Percentiles rank a stretch among this genome's conserved stretches.
Evolutionary conservation across 2,888 invertebrate genomes (phyloP).

Genomic region (Nymphalis urticae): DNA sequence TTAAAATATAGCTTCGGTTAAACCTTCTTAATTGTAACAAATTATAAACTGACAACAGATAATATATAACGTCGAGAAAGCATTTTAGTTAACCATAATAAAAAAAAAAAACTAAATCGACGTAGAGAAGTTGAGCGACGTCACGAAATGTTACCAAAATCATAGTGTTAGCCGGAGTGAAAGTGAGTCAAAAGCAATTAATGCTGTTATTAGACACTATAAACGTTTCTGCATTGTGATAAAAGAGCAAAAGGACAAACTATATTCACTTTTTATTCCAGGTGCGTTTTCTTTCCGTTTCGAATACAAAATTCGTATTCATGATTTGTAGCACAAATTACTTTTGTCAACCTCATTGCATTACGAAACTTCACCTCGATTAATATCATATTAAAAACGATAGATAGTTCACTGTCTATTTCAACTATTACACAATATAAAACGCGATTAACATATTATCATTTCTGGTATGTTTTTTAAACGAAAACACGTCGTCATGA

Average conservation of each 20-base stretch:
- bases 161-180: slow-evolving; percentile 61
- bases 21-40: slow-evolving; percentile 6
- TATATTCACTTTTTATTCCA: slow-evolving; percentile 62
- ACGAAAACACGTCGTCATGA: slow-evolving; percentile 3
- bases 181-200: slow-evolving; percentile 67
- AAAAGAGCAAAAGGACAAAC: slow-evolving; percentile 34
- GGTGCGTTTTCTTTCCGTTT: slow-evolving; percentile 60
- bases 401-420: slow-evolving; percentile 9
- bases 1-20: not conserved
- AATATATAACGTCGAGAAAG: slow-evolving; percentile 63
- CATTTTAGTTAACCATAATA: slow-evolving; percentile 50
- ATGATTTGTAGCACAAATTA: slow-evolving; percentile 58
- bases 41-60: slow-evolving; percentile 41
- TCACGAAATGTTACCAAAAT: slow-evolving; percentile 70
- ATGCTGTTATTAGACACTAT: slow-evolving; percentile 59
- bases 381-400: slow-evolving; percentile 41
- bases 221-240: slow-evolving; percentile 40
- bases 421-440: slow-evolving; percentile 14
- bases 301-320: slow-evolving; percentile 60
- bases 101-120: slow-evolving; percentile 58
- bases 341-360: slow-evolving; percentile 54
- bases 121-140: slow-evolving; percentile 53
- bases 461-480: not conserved
- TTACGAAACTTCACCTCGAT: slow-evolving; percentile 53
- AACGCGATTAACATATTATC: not conserved